Conservation (phyloP, 1,140 invertebrate genomes). For the Drosophila melanogaster region Release_6_plus_ISO1_MT NT_033777.3:24347501-24348000, state of each 20-base stretch:
- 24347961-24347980: constrained; percentile 48
- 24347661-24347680: constrained; percentile 79
- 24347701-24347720: constrained; percentile 69
- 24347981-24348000: constrained; percentile 28
- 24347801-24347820: constrained; percentile 79
- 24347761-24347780: constrained; percentile 65
- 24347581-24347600: constrained; percentile 82
- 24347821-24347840: constrained; percentile 70
- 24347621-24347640: constrained; percentile 79
- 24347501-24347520: constrained; percentile 83
- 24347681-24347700: constrained; percentile 77
- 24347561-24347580: constrained; percentile 82
- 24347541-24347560: constrained; percentile 82
- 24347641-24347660: constrained; percentile 81
- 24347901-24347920: constrained; percentile 32
- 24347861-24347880: constrained; percentile 67
- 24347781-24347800: constrained; percentile 65
- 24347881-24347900: constrained; percentile 60
- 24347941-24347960: constrained; percentile 24
- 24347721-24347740: constrained; percentile 61
- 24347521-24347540: constrained; percentile 77
- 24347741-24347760: constrained; percentile 64
- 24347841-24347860: constrained; percentile 73
- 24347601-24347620: constrained; percentile 83
- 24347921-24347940: constrained; percentile 46